Evolutionary conservation across 2,888 invertebrate species (phyloP).

Genomic region (Geotrupes spiniger): DNA sequence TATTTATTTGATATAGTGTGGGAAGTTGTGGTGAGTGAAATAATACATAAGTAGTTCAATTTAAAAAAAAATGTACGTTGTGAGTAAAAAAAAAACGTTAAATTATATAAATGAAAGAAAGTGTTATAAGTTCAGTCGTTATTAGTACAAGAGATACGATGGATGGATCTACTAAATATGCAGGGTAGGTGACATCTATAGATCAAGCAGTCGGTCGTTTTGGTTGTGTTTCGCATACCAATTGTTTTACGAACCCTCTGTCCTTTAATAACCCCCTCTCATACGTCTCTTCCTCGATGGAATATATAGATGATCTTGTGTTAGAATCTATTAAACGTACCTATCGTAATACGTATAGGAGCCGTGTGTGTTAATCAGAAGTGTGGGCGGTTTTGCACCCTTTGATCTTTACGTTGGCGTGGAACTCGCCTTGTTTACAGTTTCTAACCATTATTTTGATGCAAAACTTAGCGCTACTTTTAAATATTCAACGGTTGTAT

Average conservation of each 20-base stretch:
- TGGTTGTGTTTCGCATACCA: constrained; percentile 36
- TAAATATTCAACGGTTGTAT: constrained; percentile 43
- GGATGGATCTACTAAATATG: constrained; percentile 42
- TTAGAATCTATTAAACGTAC: constrained; percentile 37
- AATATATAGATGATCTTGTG: constrained; percentile 31
- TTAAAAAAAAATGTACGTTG: too few species aligned
- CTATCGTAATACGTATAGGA: constrained; percentile 34
- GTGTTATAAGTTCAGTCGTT: not conserved
- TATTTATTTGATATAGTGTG: too few species aligned
- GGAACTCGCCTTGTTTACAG: constrained; percentile 35
- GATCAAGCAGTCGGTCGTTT: constrained; percentile 41
- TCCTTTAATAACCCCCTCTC: constrained; percentile 2
- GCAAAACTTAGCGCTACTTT: constrained; percentile 37
- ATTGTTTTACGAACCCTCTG: constrained; percentile 16
- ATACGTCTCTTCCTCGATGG: constrained; percentile 15
- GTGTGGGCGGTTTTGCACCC: constrained; percentile 33
- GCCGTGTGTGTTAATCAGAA: constrained; percentile 41
- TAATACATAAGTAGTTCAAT: too few species aligned
- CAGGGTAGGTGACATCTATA: constrained; percentile 46
- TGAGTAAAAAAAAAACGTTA: too few species aligned
- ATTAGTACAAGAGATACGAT: constrained; percentile 10
- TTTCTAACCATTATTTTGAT: constrained; percentile 33
- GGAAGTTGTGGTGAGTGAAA: too few species aligned
- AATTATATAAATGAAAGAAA: too few species aligned
- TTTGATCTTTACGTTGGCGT: constrained; percentile 38